phyloP scores from a whole-genome alignment of 2,888 invertebrate genomes.

The Drosophila bunnanda region DNA sequence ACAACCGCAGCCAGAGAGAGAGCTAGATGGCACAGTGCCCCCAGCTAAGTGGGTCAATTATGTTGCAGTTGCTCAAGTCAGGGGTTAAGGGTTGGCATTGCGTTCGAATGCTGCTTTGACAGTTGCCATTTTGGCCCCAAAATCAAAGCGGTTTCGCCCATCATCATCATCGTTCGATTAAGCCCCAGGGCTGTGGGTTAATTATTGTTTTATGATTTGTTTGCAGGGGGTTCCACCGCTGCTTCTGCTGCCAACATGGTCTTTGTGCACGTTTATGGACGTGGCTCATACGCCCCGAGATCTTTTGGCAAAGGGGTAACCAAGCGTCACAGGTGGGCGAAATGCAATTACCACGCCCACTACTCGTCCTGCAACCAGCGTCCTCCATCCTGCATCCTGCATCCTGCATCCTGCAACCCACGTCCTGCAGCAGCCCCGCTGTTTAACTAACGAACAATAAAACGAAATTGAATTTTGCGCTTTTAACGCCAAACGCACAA shows the following conservation, averaged over 20 bases:
- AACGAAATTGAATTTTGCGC: slow-evolving; percentile 78
- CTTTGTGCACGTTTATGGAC: slow-evolving; percentile 32
- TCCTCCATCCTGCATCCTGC: no score
- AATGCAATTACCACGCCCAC: slow-evolving; percentile 67
- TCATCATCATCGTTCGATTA: slow-evolving; percentile 8
- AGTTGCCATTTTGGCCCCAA: slow-evolving; percentile 18
- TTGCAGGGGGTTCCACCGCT: background rate
- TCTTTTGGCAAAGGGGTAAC: slow-evolving; percentile 42
- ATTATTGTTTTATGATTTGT: slow-evolving; percentile 42
- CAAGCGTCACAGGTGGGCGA: slow-evolving; percentile 73
- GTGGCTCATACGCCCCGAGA: slow-evolving; percentile 61
- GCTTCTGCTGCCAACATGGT: slow-evolving; percentile 5
- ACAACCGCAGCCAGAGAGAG: slow-evolving; percentile 2
- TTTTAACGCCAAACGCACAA: slow-evolving; percentile 74
- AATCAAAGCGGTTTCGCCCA: slow-evolving; percentile 24
- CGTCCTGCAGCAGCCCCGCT: slow-evolving; percentile 19
- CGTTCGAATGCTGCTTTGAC: slow-evolving; percentile 10
- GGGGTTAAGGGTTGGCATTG: background rate
- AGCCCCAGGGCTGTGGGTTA: slow-evolving; percentile 20
- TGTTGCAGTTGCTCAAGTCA: slow-evolving; percentile 21
- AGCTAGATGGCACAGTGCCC: slow-evolving; percentile 2
- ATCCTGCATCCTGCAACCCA: background rate
- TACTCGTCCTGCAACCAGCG: background rate
- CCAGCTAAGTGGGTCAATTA: slow-evolving; percentile 43
- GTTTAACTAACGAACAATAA: slow-evolving; percentile 77